These are phyloP conservation scores for Amphiduros pacificus DNA, from an alignment of 2,888 invertebrate genomes.

Conservation along the genomic window DNA sequence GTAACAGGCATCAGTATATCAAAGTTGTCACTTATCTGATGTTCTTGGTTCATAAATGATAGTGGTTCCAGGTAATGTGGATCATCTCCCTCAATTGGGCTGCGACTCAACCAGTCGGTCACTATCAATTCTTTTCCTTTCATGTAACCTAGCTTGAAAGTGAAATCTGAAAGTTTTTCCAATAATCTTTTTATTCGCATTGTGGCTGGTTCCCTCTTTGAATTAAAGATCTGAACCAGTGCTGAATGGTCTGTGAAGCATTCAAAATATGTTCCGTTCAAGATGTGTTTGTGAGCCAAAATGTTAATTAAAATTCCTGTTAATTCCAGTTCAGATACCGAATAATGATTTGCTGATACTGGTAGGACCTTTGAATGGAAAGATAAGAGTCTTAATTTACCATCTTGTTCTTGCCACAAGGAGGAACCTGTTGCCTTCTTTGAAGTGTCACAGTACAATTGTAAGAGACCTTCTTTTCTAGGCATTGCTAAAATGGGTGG, in stretches of 20 bases:
- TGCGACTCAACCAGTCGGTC: neutral
- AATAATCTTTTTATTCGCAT: neutral
- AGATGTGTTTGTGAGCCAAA: neutral
- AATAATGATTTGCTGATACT: neutral
- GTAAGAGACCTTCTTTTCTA: neutral
- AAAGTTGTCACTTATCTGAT: no score
- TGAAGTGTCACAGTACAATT: neutral
- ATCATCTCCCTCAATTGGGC: no score
- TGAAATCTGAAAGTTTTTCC: neutral
- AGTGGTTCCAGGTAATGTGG: no score
- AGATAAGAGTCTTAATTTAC: neutral
- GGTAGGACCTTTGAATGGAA: neutral
- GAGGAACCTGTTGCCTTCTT: neutral
- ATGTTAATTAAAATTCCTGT: neutral
- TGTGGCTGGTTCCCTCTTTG: no score
- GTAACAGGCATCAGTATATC: no score
- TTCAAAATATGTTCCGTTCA: neutral
- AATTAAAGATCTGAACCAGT: neutral
- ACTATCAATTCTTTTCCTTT: neutral
- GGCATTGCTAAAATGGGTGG: neutral
- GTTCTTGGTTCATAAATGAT: no score
- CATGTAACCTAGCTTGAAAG: neutral
- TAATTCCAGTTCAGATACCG: neutral
- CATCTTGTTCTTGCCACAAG: neutral
- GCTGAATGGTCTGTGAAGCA: neutral